phyloP scores from a whole-genome alignment of 2,113 vertebrate genomes.

The Hystrix brachyura region DNA sequence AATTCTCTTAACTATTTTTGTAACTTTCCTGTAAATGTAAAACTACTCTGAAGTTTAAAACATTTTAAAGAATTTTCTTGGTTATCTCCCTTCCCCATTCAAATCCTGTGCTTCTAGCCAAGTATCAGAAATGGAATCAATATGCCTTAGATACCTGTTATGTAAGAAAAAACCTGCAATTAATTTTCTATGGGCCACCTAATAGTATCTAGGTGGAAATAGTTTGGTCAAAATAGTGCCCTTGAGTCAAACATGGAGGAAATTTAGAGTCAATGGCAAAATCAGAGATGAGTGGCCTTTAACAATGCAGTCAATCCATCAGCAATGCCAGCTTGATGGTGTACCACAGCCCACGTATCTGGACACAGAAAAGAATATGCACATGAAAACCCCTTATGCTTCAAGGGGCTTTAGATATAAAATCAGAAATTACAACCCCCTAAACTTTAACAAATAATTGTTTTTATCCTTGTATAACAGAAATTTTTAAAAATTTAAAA shows the following conservation, averaged over 20 bases:
- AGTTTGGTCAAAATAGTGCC: conserved; percentile 38
- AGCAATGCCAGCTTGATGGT: conserved; percentile 36
- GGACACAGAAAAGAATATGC: neutral
- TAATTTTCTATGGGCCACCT: conserved; percentile 14
- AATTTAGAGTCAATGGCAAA: conserved; percentile 43
- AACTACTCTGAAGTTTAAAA: neutral
- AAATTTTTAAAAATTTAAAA: neutral
- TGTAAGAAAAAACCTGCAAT: conserved; percentile 7
- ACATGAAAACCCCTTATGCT: conserved; percentile 33
- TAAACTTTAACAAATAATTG: neutral
- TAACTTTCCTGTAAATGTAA: conserved; percentile 25
- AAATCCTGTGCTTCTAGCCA: conserved; percentile 40
- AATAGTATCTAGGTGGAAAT: neutral
- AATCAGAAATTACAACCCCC: neutral
- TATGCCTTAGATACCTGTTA: neutral
- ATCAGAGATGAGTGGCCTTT: neutral
- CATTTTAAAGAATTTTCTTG: conserved; percentile 34
- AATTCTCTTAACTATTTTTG: conserved; percentile 11
- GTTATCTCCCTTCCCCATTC: neutral
- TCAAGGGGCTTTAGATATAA: conserved; percentile 23
- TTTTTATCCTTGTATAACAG: neutral
- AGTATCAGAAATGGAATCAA: neutral
- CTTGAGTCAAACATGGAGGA: conserved; percentile 50
- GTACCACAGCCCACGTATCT: neutral
- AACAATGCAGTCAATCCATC: neutral